Evolutionary conservation across 2,888 invertebrate species (phyloP).

Genomic region (Hoplodrina blanda): DNA sequence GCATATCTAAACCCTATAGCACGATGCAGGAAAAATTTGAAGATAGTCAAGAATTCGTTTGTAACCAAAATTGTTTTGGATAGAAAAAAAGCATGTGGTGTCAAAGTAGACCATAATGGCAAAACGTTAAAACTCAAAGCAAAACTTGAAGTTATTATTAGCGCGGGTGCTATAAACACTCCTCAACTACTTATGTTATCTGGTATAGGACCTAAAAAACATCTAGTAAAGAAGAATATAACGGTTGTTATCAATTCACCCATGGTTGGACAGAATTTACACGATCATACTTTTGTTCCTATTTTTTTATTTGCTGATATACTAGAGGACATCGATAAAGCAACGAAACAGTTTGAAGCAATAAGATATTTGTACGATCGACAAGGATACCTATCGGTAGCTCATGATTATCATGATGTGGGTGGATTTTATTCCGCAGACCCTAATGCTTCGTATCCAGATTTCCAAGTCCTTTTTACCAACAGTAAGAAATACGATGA

Average conservation of each 20-base stretch:
- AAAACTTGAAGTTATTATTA: constrained; percentile 53
- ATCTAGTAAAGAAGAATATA: constrained; percentile 39
- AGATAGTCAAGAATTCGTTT: constrained; percentile 42
- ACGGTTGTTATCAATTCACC: constrained; percentile 40
- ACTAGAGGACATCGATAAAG: constrained; percentile 2
- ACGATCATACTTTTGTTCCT: constrained; percentile 45
- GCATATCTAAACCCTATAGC: constrained; percentile 47
- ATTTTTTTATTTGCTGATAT: constrained; percentile 33
- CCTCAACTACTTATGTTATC: constrained; percentile 60
- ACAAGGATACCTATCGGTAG: constrained; percentile 41
- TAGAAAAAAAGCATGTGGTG: constrained; percentile 34
- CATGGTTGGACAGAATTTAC: constrained; percentile 57
- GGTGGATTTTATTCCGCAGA: constrained; percentile 36
- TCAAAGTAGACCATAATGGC: constrained; percentile 33
- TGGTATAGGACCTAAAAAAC: constrained; percentile 55
- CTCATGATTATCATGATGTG: neutral
- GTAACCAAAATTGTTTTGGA: constrained; percentile 48
- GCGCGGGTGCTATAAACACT: constrained; percentile 51
- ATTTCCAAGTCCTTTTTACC: constrained; percentile 23
- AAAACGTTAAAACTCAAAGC: constrained; percentile 25
- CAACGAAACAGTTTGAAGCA: constrained; percentile 24
- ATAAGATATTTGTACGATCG: constrained; percentile 48
- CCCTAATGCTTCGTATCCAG: constrained; percentile 21
- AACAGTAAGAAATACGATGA: constrained; percentile 7
- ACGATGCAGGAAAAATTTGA: constrained; percentile 44